phyloP scores from a whole-genome alignment of 2,797 vertebrate genomes.

The Artibeus jamaicensis region DNA sequence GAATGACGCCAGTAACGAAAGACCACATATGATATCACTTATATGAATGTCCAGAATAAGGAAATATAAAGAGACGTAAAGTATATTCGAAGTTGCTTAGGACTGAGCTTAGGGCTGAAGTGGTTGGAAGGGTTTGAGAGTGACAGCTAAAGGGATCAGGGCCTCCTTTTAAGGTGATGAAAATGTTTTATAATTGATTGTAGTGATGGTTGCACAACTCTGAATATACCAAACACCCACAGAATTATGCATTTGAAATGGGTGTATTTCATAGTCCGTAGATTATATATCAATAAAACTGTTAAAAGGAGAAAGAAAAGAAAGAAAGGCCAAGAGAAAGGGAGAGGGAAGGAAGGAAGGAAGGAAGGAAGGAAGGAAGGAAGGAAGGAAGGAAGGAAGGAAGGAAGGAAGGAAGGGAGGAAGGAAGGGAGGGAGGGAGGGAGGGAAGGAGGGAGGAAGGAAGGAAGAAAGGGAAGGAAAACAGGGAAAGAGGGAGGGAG shows the following conservation, averaged over 20 bases:
- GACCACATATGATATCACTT: background rate
- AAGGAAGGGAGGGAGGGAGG: background rate
- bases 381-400: background rate
- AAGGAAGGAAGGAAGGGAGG: background rate
- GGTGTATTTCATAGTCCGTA: background rate
- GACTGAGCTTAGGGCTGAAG: background rate
- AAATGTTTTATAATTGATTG: background rate
- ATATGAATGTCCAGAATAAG: background rate
- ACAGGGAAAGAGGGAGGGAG: background rate
- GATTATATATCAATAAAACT: background rate
- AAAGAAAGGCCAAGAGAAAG: too few species aligned
- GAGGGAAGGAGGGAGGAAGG: background rate
- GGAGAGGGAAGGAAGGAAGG: background rate
- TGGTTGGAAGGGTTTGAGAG: background rate
- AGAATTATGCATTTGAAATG: background rate
- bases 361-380: background rate
- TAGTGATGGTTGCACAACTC: background rate
- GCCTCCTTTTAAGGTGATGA: background rate
- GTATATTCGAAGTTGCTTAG: background rate
- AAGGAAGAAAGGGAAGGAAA: background rate
- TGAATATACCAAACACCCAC: background rate
- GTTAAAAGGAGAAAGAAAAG: background rate
- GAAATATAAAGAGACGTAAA: background rate
- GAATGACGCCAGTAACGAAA: background rate
- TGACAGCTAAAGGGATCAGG: background rate